Conservation (phyloP, 2,113 vertebrate species). For the Sisor rabdophorus region DNA sequence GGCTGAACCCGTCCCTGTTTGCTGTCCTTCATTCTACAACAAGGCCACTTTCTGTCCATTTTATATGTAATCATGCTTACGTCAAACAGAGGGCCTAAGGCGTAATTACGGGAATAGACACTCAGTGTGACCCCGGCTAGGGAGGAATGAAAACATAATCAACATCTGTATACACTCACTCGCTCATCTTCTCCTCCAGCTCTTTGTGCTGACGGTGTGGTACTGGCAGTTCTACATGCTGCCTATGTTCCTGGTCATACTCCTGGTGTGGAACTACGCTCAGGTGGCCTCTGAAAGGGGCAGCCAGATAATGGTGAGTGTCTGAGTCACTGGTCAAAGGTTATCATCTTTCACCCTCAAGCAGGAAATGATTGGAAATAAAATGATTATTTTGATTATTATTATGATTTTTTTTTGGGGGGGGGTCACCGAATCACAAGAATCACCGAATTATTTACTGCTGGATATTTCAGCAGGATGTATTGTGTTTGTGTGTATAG, state of each 20-base stretch:
- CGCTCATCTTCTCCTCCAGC: constrained; percentile 60
- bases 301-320: constrained; percentile 80
- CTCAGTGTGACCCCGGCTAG: too few species aligned
- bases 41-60: background rate
- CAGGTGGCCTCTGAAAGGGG: constrained; percentile 69
- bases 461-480: background rate
- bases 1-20: constrained; percentile 9
- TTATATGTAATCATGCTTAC: background rate
- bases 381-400: too few species aligned
- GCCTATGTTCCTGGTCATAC: constrained; percentile 79
- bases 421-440: too few species aligned
- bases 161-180: constrained; percentile 19
- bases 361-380: background rate
- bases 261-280: constrained; percentile 85
- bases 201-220: constrained; percentile 88
- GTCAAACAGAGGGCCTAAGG: background rate
- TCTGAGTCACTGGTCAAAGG: too few species aligned
- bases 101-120: background rate
- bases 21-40: constrained; percentile 7
- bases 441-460: background rate
- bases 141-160: background rate
- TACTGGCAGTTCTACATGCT: constrained; percentile 92
- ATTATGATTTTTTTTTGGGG: background rate
- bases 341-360: background rate
- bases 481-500: background rate